These are phyloP conservation scores for Podarcis siculus DNA, from an alignment of 2,797 vertebrate species.

Conservation along the genomic window DNA sequence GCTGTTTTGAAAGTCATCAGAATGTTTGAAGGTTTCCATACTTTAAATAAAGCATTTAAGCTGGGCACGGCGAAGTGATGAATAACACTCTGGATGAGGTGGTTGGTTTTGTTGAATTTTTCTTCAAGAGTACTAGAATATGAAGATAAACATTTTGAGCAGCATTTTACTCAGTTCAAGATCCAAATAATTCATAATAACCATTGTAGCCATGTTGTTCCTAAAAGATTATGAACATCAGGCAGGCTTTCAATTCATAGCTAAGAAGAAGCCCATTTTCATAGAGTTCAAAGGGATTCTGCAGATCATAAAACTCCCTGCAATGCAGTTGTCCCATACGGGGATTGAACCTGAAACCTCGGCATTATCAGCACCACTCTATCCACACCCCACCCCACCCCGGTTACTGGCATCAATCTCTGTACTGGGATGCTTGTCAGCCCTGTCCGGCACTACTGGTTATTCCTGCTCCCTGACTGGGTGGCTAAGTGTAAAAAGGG, in stretches of 20 bases:
- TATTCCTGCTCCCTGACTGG: too few relatives aligned
- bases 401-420: too few relatives aligned
- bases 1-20: conserved; percentile 6
- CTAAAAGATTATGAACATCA: conserved; percentile 9
- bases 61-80: background rate
- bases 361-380: too few relatives aligned
- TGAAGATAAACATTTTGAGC: background rate
- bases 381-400: too few relatives aligned
- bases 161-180: accelerated
- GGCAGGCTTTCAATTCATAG: background rate
- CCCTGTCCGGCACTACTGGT: too few relatives aligned
- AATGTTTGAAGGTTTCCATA: background rate
- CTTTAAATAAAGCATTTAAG: background rate
- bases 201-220: conserved; percentile 3
- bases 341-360: too few relatives aligned
- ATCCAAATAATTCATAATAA: background rate
- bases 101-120: background rate
- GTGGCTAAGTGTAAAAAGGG: too few relatives aligned
- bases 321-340: too few relatives aligned
- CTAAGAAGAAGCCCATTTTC: background rate
- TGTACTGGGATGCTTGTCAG: too few relatives aligned
- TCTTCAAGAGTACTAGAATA: background rate
- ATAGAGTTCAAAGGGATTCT: too few relatives aligned
- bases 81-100: background rate
- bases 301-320: too few relatives aligned